phyloP scores from a whole-genome alignment of 2,797 vertebrate genomes.

The Falco rusticolus region DNA sequence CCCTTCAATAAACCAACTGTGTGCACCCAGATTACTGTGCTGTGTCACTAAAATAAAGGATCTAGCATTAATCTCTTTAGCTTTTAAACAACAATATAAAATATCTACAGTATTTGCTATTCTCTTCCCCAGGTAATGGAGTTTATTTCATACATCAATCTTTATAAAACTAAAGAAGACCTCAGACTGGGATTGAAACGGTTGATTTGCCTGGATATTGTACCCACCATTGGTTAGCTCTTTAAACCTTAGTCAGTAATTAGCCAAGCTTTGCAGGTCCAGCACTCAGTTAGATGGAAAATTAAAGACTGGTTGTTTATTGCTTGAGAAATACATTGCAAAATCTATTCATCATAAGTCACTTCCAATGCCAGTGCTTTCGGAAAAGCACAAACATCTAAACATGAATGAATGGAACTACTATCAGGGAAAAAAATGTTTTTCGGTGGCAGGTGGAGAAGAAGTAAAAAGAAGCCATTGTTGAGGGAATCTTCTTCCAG shows the following conservation, averaged over 20 bases:
- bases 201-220: neutral
- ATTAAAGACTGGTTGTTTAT: neutral
- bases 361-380: neutral
- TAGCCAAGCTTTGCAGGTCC: neutral
- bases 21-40: conserved; percentile 71
- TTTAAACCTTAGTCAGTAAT: neutral
- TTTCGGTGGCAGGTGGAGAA: neutral
- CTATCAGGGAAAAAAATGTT: neutral
- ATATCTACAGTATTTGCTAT: conserved; percentile 22
- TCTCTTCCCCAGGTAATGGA: conserved; percentile 34
- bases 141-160: neutral
- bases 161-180: neutral
- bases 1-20: conserved; percentile 73
- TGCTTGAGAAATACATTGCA: neutral
- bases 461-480: neutral
- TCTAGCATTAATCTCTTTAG: conserved; percentile 55
- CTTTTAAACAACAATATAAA: conserved; percentile 51
- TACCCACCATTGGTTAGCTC: neutral
- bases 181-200: neutral
- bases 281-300: neutral
- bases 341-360: neutral
- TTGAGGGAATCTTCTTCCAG: neutral
- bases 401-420: neutral
- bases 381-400: neutral
- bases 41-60: conserved; percentile 52